phyloP scores from a whole-genome alignment of 2,113 vertebrate genomes.

The Butorides virescens region DNA sequence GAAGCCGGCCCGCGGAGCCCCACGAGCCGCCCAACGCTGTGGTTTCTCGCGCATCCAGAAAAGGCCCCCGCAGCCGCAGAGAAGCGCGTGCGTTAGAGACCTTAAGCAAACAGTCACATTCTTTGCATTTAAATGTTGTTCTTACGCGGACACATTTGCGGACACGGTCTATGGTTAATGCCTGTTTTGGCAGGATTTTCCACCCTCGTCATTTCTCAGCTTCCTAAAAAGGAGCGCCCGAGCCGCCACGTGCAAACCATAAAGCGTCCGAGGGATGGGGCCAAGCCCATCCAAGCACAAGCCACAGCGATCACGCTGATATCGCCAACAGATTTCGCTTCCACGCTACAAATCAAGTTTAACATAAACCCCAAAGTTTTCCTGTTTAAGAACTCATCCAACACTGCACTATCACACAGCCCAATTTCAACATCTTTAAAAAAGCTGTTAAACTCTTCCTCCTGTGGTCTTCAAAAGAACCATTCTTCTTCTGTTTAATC shows the following conservation, averaged over 20 bases:
- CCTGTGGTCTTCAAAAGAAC: not conserved
- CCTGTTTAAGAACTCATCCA: conserved; percentile 15
- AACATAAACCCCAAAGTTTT: conserved; percentile 34
- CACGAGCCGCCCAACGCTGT: not conserved
- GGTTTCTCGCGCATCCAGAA: not conserved
- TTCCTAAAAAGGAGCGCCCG: not conserved
- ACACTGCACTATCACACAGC: not conserved
- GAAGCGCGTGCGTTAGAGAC: not conserved
- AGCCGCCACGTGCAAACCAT: conserved; percentile 18
- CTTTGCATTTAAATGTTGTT: not conserved
- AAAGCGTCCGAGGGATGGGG: not conserved
- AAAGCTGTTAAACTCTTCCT: not conserved
- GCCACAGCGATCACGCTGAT: not conserved
- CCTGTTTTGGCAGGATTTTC: conserved; percentile 6
- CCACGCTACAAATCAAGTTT: not conserved
- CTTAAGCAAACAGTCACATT: not conserved
- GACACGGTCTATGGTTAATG: not conserved
- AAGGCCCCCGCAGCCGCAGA: not conserved
- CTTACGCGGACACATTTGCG: not conserved
- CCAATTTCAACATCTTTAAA: not conserved
- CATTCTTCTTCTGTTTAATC: not conserved
- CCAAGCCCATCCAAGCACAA: not conserved
- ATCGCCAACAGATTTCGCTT: not conserved
- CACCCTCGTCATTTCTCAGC: not conserved
- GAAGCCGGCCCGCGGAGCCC: not conserved